Base-by-base conservation (phyloP, 1,140 invertebrate species). In the Saccostrea cuccullata region DNA sequence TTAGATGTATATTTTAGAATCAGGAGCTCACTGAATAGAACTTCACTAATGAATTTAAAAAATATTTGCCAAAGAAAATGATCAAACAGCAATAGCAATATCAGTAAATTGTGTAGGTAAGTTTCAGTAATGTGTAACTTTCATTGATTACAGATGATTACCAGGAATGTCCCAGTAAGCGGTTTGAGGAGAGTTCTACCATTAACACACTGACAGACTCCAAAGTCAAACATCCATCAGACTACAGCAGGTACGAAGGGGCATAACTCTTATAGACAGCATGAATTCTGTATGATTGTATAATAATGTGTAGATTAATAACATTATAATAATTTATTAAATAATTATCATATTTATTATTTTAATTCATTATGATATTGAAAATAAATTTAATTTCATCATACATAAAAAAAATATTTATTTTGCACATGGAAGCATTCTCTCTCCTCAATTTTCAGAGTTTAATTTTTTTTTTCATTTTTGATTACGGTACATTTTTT, bases 121-220 rank as follows among this genome's bases (percentile, higher is more conserved):
- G 1, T 47, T 47, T 47, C 47, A 47, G 47, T 47, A 47, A 15
- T 23, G 40, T 82, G 30, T 56, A 20, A 55, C 40, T 84, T 23
- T 36, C 9, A 55, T 23, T 83, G 40, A 23, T 86, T 91, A 60
- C 73, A 91, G 91, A 92, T 90, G 90, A 91, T 86, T 90, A 86
- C 26, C 87, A 87, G 87, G 88, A 92, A 13, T 91, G 90, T 82
- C 87, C 90, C 77, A 91, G 92, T 90, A 88, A 94, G 87, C 73
- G 93, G 91, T 91, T 90, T 56, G 89, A 94, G 60, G 90, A 97
- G 73, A 97, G 97, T 0, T 96, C 96, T 58, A 97, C 97, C 77
- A 96, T 98, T 15, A 98, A 98, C 93, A 98, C 98, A 0, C 97
- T 96, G 91, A 98, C 98, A 0, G 98, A 98, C 91, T 98, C 98